These are phyloP conservation scores for Amniataba percoides DNA, from an alignment of 2,797 vertebrate genomes.

Conservation along the genomic window DNA sequence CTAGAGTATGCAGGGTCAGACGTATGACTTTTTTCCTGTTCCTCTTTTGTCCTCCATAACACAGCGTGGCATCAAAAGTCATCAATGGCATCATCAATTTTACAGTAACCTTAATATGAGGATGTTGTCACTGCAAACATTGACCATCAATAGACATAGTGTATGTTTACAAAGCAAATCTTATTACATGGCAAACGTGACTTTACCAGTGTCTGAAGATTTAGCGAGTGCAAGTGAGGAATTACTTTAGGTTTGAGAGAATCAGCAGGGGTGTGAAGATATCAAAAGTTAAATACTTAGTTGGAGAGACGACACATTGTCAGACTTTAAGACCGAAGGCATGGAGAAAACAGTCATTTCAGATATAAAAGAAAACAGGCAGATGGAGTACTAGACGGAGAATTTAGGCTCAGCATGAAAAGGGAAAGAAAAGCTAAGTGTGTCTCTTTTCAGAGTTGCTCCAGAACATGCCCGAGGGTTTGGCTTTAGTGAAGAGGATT, in stretches of 20 bases:
- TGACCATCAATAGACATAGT: background rate
- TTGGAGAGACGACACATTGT: slow-evolving; percentile 7
- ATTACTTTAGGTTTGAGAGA: background rate
- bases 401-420: slow-evolving; percentile 44
- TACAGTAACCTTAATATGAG: background rate
- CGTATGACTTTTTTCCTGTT: background rate
- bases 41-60: background rate
- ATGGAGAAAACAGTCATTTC: slow-evolving; percentile 26
- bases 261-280: background rate
- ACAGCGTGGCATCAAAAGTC: background rate
- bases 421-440: slow-evolving; percentile 34
- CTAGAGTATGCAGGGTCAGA: too few relatives aligned
- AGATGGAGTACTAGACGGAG: slow-evolving; percentile 6
- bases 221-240: too few relatives aligned
- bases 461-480: slow-evolving; percentile 67
- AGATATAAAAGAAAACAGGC: slow-evolving; percentile 29
- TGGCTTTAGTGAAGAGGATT: slow-evolving; percentile 63
- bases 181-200: background rate
- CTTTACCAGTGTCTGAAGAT: background rate
- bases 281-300: background rate
- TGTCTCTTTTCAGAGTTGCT: slow-evolving; percentile 49
- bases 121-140: background rate
- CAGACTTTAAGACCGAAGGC: slow-evolving; percentile 23
- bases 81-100: too few relatives aligned
- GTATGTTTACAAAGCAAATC: background rate